Base-by-base conservation (phyloP, 2,113 vertebrate genomes). In the Leiothrix lutea region DNA sequence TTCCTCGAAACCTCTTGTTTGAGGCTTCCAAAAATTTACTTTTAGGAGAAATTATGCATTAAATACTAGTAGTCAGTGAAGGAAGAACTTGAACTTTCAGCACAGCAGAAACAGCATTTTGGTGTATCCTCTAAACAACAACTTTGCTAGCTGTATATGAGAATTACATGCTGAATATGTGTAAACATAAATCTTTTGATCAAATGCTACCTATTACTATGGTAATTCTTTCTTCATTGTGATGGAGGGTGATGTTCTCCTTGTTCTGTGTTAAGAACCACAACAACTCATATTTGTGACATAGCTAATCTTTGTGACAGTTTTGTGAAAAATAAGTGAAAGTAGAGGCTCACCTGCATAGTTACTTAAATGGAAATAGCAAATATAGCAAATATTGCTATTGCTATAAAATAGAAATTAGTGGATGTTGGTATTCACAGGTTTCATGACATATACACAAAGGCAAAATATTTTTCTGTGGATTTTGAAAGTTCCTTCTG, bases 331-430 rank as follows among this genome's bases (percentile, higher is more conserved):
- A 92, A 44, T 53, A 42, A 83, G 21, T 61, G 35, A 54, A 60
- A 61, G 53, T 47, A 67, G 45, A 0, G 0, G 29, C 31, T 91
- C 53, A 54, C 16, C 15, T 7, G 29, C 6, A 12, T 50, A n/a
- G 36, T 45, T 84, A 51, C 33, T 57, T 84, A 50, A 84, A 71
- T 48, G 31, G n/a, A 60, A 66, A 33, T 14, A 47, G 31, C 38
- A 85, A 40, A 65, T 45, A 33, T 14, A 47, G 31, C 38, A 85
- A 40, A 65, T 45, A 44, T 44, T 44, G 42, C 42, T 17, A 44
- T 44, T 44, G 42, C 42, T 44, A 42, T 42, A 65, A 65, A 71
- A 62, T 9, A 83, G 31, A 23, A 29, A 20, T 85, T 38, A 50
- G 9, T 44, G 38, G 45, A 16, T 47, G 18, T 61, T 64, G 53